Base-by-base conservation (phyloP, 2,797 vertebrate genomes). In the Acanthis flammea region DNA sequence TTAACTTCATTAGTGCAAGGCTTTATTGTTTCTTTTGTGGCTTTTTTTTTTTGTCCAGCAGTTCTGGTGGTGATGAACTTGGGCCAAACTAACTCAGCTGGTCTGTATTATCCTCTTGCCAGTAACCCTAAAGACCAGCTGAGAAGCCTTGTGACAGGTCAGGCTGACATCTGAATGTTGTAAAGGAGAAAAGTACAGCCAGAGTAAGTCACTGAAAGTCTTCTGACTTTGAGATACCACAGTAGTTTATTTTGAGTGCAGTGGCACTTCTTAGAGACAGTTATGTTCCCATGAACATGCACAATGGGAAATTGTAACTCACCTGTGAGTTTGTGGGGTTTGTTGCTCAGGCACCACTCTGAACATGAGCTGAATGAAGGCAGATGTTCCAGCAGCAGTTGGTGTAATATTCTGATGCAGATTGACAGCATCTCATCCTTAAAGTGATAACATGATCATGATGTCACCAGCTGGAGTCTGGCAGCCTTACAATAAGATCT, bases 141-240 rank as follows among this genome's bases (percentile, higher is more conserved):
- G 87, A 95, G 79, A 92, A 81, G 62, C 39, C 79, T 80, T 77
- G 55, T 93, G 76, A 86, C 22, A 45, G 95, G 91, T 96, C 95
- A 94, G 87, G 85, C 85, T 96, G 96, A 97, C 92, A 91, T 92
- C 22, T 73, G n/a, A 70, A 18, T 79, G 41, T 66, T 78, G 30
- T 50, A 39, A 88, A 78, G 55, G 55, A 78, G 79, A 42, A 70
- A 90, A 76, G 35, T 62, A 58, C 65, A 75, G 88, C 78, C 71
- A 55, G 84, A 50, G 7, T 22, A 75, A 85, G 53, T 47, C 37
- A 23, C 58, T 62, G 80, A 86, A 76, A 62, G 55, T 70, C 66
- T 65, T 50, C 65, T 57, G 72, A 76, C 62, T 91, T 42, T 5
- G 30, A 70, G 44, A 62, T 48, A 72, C 18, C 41, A 37, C 65